phyloP scores from a whole-genome alignment of 2,113 vertebrate species.

The Phylloscopus trochiloides region DNA sequence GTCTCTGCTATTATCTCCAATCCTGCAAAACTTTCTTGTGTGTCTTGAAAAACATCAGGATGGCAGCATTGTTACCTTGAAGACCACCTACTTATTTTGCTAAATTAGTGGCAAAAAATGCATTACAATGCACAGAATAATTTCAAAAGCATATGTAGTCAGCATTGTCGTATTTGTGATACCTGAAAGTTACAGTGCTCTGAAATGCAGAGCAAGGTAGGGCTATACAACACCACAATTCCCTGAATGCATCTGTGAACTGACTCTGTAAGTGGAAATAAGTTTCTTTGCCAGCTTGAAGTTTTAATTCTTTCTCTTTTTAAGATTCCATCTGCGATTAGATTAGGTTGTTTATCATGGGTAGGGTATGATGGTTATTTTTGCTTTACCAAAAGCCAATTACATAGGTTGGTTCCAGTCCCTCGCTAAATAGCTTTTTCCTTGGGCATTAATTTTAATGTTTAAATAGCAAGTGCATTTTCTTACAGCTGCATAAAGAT shows the following conservation, averaged over 20 bases:
- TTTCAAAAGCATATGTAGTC: not conserved
- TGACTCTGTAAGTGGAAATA: not conserved
- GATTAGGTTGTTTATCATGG: not conserved
- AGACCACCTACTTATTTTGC: not conserved
- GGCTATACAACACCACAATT: not conserved
- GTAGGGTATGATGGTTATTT: conserved; percentile 42
- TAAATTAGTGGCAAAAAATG: not conserved
- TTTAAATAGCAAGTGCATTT: conserved; percentile 80
- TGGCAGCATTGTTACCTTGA: not conserved
- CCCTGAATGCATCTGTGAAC: not conserved
- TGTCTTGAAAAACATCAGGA: not conserved
- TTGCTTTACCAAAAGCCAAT: conserved; percentile 69
- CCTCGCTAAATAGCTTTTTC: conserved; percentile 61
- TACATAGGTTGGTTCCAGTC: conserved; percentile 62
- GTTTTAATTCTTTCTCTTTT: conserved; percentile 42
- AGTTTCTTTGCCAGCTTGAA: not conserved
- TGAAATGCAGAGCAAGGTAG: not conserved
- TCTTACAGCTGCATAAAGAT: conserved; percentile 82
- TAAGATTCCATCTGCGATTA: conserved; percentile 40
- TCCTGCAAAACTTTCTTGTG: not conserved
- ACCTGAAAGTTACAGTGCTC: not conserved
- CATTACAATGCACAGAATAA: not conserved
- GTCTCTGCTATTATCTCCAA: not conserved
- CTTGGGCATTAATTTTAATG: conserved; percentile 80
- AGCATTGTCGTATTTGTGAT: not conserved